Conservation (phyloP, 2,113 vertebrate species). For the Glaucidium brasilianum region DNA sequence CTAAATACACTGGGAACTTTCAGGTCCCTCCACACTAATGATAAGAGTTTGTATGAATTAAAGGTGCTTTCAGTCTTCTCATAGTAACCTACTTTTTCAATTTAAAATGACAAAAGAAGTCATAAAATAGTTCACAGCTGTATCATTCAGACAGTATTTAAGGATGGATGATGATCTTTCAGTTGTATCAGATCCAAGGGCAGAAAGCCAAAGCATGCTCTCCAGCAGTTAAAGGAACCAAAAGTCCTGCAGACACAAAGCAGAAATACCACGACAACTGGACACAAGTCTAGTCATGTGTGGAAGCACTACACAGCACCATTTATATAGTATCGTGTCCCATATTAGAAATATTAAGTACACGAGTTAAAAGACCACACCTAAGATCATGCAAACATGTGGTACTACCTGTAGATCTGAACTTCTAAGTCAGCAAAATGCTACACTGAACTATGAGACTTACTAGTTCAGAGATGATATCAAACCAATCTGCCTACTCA, state of each 20-base stretch:
- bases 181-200: background rate
- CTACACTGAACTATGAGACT: background rate
- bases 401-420: background rate
- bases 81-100: background rate
- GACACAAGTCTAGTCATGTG: background rate
- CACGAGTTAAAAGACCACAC: background rate
- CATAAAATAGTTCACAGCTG: background rate
- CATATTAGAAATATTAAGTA: background rate
- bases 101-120: background rate
- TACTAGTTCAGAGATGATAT: background rate
- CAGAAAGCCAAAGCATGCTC: background rate
- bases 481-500: background rate
- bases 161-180: background rate
- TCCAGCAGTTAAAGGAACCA: background rate
- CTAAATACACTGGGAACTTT: background rate
- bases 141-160: background rate
- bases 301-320: background rate
- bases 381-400: accelerated
- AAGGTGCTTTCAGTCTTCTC: background rate
- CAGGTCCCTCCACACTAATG: background rate
- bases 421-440: background rate
- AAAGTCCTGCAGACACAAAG: background rate
- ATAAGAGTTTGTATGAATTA: background rate
- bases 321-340: accelerated
- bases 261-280: background rate